These are phyloP conservation scores for Siniperca chuatsi DNA, from an alignment of 2,113 vertebrate genomes.

Conservation along the genomic window DNA sequence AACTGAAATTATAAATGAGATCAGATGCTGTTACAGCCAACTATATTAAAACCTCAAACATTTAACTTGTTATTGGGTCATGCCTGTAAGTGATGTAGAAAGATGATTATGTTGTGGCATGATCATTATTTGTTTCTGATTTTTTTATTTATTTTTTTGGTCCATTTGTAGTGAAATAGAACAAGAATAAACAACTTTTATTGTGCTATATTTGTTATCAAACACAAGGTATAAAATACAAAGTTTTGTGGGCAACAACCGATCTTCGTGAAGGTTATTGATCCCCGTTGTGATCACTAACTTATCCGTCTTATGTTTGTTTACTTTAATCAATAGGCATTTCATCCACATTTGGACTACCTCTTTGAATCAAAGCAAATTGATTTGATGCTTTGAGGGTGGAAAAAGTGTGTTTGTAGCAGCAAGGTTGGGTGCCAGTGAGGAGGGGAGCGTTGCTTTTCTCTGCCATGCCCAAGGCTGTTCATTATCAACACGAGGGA, in stretches of 20 bases:
- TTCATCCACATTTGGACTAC: neutral
- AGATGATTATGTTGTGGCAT: neutral
- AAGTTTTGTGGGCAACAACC: neutral
- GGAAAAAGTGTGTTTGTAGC: slow-evolving; percentile 37
- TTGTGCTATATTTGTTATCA: neutral
- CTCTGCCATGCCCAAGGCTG: slow-evolving; percentile 76
- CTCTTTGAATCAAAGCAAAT: neutral
- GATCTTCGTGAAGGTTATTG: neutral
- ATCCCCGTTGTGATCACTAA: neutral
- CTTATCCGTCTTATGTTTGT: neutral
- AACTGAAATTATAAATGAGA: neutral
- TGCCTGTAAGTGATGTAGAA: neutral
- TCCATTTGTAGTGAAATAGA: neutral
- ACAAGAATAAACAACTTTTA: neutral
- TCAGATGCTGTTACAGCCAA: neutral
- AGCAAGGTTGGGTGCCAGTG: neutral
- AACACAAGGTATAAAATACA: neutral
- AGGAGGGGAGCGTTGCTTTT: slow-evolving; percentile 58
- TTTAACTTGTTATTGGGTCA: neutral
- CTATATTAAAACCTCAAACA: neutral
- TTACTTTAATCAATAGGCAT: neutral
- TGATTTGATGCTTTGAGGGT: neutral
- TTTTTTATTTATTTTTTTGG: neutral
- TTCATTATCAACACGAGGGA: slow-evolving; percentile 75
- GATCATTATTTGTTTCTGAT: too few relatives aligned